Percentiles rank a stretch among this genome's conserved stretches.
Evolutionary conservation across 2,888 invertebrate species (phyloP).

Genomic region (Morpho achilles): DNA sequence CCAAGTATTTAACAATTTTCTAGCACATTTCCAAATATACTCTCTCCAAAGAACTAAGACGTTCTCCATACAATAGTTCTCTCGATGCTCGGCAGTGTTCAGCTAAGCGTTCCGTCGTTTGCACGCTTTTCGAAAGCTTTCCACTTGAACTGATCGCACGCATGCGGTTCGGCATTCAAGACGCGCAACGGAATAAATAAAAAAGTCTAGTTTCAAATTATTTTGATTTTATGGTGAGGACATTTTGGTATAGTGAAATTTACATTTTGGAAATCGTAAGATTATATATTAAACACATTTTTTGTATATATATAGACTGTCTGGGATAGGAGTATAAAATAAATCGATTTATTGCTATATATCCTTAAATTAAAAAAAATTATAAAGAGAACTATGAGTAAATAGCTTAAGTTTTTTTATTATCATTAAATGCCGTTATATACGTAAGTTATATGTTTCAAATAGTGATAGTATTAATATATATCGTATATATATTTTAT

Average conservation of each 20-base stretch:
- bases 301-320: too few species aligned
- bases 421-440: too few species aligned
- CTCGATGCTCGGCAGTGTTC: conserved; percentile 17
- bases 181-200: not conserved
- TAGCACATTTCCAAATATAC: conserved; percentile 9
- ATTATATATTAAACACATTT: too few species aligned
- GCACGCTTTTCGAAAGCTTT: conserved; percentile 19
- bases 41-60: conserved; percentile 8
- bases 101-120: conserved; percentile 14
- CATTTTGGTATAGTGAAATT: not conserved
- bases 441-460: too few species aligned
- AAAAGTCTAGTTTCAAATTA: conserved; percentile 1
- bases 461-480: too few species aligned
- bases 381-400: too few species aligned
- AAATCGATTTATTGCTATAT: too few species aligned
- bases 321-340: too few species aligned
- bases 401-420: too few species aligned
- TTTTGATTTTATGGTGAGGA: conserved; percentile 18
- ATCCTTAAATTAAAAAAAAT: too few species aligned
- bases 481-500: too few species aligned
- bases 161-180: conserved; percentile 8
- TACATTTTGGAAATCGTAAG: too few species aligned
- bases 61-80: conserved; percentile 1
- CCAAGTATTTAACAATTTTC: not conserved
- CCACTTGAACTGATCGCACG: conserved; percentile 14